These are phyloP conservation scores for Todiramphus chloris DNA, from an alignment of 2,113 vertebrate genomes.

Conservation along the genomic window DNA sequence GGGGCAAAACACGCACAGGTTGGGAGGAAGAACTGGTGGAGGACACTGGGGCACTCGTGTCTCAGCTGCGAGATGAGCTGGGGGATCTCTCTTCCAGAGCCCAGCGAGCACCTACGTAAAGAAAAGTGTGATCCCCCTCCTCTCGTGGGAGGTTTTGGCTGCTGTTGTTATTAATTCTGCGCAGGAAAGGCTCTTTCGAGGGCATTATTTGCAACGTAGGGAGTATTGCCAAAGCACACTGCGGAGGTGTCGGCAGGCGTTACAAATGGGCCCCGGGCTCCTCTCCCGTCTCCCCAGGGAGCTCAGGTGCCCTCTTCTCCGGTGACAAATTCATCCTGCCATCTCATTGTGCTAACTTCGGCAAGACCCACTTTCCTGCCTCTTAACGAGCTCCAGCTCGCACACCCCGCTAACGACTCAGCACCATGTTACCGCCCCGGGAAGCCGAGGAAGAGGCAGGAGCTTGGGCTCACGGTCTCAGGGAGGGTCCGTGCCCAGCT, in stretches of 20 bases:
- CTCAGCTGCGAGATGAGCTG: not conserved
- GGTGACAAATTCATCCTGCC: constrained; percentile 46
- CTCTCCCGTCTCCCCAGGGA: not conserved
- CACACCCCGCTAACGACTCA: not conserved
- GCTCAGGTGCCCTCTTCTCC: constrained; percentile 26
- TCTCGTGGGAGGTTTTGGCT: not conserved
- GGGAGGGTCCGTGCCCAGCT: not conserved
- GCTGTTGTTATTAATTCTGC: not conserved
- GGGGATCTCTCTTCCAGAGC: no score
- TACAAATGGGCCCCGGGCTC: not conserved
- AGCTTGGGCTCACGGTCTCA: fast-evolving
- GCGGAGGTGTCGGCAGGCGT: not conserved
- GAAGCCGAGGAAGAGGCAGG: fast-evolving
- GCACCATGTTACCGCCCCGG: not conserved
- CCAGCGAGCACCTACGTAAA: fast-evolving
- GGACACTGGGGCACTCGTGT: fast-evolving
- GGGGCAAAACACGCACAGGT: fast-evolving
- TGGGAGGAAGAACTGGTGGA: fast-evolving
- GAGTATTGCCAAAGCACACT: not conserved
- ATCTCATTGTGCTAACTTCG: not conserved
- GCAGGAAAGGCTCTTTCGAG: not conserved
- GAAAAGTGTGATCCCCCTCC: fast-evolving
- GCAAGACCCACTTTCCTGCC: constrained; percentile 37
- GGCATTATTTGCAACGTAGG: not conserved
- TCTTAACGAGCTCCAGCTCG: constrained; percentile 9